Conservation (phyloP, 2,797 vertebrate genomes). For the Anolis apletophallus region DNA sequence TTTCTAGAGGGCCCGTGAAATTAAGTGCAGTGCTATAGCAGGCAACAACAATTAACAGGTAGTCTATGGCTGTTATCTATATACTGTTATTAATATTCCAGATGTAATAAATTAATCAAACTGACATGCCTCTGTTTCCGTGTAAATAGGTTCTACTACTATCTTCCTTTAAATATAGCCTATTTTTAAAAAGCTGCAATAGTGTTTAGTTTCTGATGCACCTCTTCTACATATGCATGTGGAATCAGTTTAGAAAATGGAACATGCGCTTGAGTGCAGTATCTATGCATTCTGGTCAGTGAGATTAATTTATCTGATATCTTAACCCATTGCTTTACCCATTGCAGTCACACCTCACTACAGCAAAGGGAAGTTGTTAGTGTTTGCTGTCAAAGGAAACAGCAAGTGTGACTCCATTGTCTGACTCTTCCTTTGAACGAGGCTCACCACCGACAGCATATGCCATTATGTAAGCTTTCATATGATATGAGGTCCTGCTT, state of each 20-base stretch:
- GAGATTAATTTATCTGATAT: background rate
- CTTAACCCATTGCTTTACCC: background rate
- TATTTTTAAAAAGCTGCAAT: background rate
- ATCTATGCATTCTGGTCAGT: background rate
- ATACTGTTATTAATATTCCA: conserved; percentile 9
- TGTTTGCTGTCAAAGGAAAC: background rate
- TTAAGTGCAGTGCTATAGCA: too few relatives aligned
- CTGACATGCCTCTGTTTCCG: background rate
- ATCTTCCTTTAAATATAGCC: background rate
- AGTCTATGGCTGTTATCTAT: too few relatives aligned
- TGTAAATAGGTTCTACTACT: background rate
- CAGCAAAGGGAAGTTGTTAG: background rate
- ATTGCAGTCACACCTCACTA: background rate
- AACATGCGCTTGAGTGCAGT: background rate
- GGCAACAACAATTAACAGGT: too few relatives aligned
- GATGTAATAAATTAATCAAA: background rate
- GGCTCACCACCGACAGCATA: too few relatives aligned
- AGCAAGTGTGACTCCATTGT: background rate
- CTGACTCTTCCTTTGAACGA: background rate
- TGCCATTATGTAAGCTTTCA: background rate
- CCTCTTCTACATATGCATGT: background rate
- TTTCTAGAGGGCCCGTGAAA: too few relatives aligned
- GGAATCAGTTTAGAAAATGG: conserved; percentile 1
- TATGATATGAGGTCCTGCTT: background rate
- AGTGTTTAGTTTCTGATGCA: background rate